Percentiles rank a stretch among this genome's conserved stretches.
phyloP scores from a whole-genome alignment of 2,113 vertebrate genomes.

The Procapra przewalskii region DNA sequence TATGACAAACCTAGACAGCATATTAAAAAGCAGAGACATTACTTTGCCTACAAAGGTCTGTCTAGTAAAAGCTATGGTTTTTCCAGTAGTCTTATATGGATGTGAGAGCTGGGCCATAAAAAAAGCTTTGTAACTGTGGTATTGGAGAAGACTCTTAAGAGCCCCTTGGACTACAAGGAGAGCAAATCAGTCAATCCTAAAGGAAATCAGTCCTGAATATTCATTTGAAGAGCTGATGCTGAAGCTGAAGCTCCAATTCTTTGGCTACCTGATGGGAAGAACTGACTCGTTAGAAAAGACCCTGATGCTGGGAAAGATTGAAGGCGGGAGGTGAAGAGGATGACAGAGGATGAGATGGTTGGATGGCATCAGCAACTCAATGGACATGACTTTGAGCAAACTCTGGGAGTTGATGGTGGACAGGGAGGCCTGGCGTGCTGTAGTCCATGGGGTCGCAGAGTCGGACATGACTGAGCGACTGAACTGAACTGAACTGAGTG shows the following conservation, averaged over 20 bases:
- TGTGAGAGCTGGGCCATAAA: not conserved
- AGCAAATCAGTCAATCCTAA: not conserved
- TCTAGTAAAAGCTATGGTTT: not conserved
- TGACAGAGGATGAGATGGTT: not conserved
- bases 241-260: not conserved
- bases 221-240: not conserved
- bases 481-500: not conserved
- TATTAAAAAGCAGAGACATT: not conserved
- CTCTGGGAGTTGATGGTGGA: not conserved
- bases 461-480: accelerated
- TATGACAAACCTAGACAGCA: not conserved
- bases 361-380: not conserved
- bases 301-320: not conserved
- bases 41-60: not conserved
- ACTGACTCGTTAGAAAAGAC: not conserved
- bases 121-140: not conserved
- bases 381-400: not conserved
- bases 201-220: not conserved
- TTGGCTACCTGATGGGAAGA: not conserved
- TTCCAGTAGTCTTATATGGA: not conserved
- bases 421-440: not conserved
- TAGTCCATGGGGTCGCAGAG: not conserved
- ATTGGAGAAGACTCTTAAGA: not conserved
- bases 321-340: accelerated
- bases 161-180: not conserved